phyloP scores from a whole-genome alignment of 2,888 invertebrate species.

The Microplitis deprimator region DNA sequence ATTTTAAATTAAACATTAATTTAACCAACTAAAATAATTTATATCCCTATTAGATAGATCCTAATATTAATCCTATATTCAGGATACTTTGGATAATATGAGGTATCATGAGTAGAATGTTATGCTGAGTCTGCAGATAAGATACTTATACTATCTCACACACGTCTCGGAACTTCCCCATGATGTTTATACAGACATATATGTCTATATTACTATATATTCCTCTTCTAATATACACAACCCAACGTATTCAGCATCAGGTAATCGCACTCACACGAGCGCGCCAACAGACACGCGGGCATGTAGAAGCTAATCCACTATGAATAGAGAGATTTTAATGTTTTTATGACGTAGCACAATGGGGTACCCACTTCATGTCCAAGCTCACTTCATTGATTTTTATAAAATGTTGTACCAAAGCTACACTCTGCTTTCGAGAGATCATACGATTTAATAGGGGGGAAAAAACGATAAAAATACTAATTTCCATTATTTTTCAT shows the following conservation, averaged over 20 bases:
- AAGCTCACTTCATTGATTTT: slow-evolving; percentile 62
- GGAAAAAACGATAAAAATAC: neutral
- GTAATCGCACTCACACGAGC: slow-evolving; percentile 46
- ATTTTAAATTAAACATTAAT: slow-evolving; percentile 26
- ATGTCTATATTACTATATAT: slow-evolving; percentile 46
- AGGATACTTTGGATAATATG: slow-evolving; percentile 4
- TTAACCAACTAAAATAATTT: slow-evolving; percentile 60
- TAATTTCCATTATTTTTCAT: slow-evolving; percentile 31
- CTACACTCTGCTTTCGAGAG: neutral
- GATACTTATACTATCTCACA: slow-evolving; percentile 12
- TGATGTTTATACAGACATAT: slow-evolving; percentile 50
- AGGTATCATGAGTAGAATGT: slow-evolving; percentile 22
- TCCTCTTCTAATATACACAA: slow-evolving; percentile 34
- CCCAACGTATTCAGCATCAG: slow-evolving; percentile 32
- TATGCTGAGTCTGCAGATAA: slow-evolving; percentile 13
- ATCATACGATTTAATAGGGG: slow-evolving; percentile 29
- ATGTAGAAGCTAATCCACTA: slow-evolving; percentile 62
- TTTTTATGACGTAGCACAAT: slow-evolving; percentile 70
- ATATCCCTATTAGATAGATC: slow-evolving; percentile 51
- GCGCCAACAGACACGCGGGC: slow-evolving; percentile 35
- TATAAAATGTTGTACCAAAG: slow-evolving; percentile 63
- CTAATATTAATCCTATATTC: slow-evolving; percentile 62
- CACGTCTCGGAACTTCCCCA: slow-evolving; percentile 29
- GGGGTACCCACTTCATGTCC: slow-evolving; percentile 69
- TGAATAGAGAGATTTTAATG: slow-evolving; percentile 71